Evolutionary conservation across 2,113 vertebrate genomes (phyloP), one percentile per base, ranked within the genome.

Genomic region (Bucco capensis): DNA sequence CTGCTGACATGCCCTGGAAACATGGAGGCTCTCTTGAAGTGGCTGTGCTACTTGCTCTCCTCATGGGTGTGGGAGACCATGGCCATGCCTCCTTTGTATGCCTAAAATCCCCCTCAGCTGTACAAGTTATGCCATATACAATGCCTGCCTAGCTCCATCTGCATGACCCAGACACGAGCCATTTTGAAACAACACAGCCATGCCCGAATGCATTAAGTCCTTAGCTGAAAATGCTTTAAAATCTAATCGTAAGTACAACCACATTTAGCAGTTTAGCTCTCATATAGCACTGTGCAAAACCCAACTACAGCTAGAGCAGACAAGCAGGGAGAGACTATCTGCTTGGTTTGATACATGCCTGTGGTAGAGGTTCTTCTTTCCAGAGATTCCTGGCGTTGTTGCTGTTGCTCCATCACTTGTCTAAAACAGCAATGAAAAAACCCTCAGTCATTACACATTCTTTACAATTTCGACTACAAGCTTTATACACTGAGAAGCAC

Each of bases 321-420:
- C 37, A 83, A 67, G 54, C 58, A 69, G 70, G 37, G 37, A 70
- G 33, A 56, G 40, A 38, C 22, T 44, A 74, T 88, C 38, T 86
- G 47, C 75, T 69, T 19, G 64, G 56, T 65, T 83, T 72, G 67
- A 93, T 93, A 83, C 97, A 4, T 97, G 98, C 99, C 99, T 98
- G 99, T 98, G 92, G 98, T 98, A 17, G 99, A 99, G 19, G 98
- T 98, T 75, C 99, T 98, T 93, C 99, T 98, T 97, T 99, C 99
- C 89, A 99, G 97, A 94, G 99, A 98, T 94, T 99, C 98, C 92
- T 99, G 99, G 93, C 98, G 98, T 65, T 98, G 98, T 86, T 96
- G 97, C 90, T 97, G 96, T 91, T 98, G 99, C 95, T 99, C 99
- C 99, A 99, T 98, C 97, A 99, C 98, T 97, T 99, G 99, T 97